Evolutionary conservation across 2,797 vertebrate genomes (phyloP), one percentile per base, ranked within the genome.

Genomic region (Chaenodraco wilsoni): DNA sequence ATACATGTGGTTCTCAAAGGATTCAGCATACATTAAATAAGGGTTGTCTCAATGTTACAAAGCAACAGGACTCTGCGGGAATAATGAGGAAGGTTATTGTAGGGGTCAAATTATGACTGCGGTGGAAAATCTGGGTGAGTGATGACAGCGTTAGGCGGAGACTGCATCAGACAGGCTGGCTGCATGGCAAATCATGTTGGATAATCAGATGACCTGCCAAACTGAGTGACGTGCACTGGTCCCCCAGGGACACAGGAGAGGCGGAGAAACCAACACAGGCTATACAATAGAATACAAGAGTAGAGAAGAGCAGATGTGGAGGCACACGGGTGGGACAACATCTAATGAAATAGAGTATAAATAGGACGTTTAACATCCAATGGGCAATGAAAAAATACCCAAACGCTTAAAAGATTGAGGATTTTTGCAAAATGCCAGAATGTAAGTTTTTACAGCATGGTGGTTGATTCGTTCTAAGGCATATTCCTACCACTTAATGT

Each of bases 171-270:
- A 74, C 72, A 58, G 67, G 33, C 74, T 11, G 69, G 69, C 72
- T 70, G 63, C 56, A 48, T 16, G 27, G 62, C 50, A 69, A 76
- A 75, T 45, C 52, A 52, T 62, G 82, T 66, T 80, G 82, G 73
- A 86, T 83, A 78, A 84, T 72, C 70, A 56, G 65, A 57, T 17
- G 15, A 19, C 0, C 66, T 85, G 74, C 69, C 82, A 79, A 83
- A 49, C 1, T 31, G 61, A 13, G 7, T 59, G 33, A 55, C 44
- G 57, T 50, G 76, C 19, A 8, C 43, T 4, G n/a, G 37, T 45
- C 7, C 23, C 10, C 45, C 37, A 2, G n/a, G 43, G 23, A 72
- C 37, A 59, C 6, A 14, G 23, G 15, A 69, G 9, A 11, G 21
- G 48, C 33, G 21, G 23, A 60, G 54, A 63, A 45, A 43, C 40